Base-by-base conservation (phyloP, 1,140 invertebrate species). In the Bradynema listronoti region DNA sequence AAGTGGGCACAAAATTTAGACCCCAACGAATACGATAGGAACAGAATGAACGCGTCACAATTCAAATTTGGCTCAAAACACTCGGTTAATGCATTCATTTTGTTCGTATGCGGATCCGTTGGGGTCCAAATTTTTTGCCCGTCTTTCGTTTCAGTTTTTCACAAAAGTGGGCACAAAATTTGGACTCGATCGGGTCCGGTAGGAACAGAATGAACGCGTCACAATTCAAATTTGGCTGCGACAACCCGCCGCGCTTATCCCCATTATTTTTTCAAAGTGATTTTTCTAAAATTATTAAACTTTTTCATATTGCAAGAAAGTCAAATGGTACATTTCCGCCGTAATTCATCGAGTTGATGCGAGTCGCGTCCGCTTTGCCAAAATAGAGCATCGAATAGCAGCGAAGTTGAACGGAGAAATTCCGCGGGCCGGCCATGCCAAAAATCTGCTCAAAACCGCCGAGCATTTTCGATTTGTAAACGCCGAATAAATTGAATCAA, bases 281-380 rank as follows among this genome's bases (percentile, higher is more conserved):
- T 14, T 9, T 47, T 47, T 7, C 7, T 7, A 22, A 47, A 47
- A 9, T 47, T 22, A n/a, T 47, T 7, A 47, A 11, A 4, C 47
- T 50, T 24, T n/a, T n/a, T n/a, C n/a, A n/a, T n/a, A n/a, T n/a
- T n/a, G 25, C 9, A 50, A 24, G n/a, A 51, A 61, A 49, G n/a
- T n/a, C 1, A 11, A 36, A 49, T 3, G 7, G 42, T 46, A 74
- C 72, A 43, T 77, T 77, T 63, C 74, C 74, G 43, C 74, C 75
- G 58, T 68, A 69, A 47, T 74, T 78, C 29, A 78, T 47, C 19
- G 73, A 66, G n/a, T 72, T 67, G 25, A 76, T 68, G 43, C 72
- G 75, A 27, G 72, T 55, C 7, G 52, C 43, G 22, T 73, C 68
- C 60, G 29, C 57, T 51, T 29, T 57, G 52, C 41, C 69, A 76